A percentile compares a stretch with the other conserved stretches of the same genome.
phyloP scores from a whole-genome alignment of 1,140 invertebrate genomes.

The Bombus vancouverensis region DNA sequence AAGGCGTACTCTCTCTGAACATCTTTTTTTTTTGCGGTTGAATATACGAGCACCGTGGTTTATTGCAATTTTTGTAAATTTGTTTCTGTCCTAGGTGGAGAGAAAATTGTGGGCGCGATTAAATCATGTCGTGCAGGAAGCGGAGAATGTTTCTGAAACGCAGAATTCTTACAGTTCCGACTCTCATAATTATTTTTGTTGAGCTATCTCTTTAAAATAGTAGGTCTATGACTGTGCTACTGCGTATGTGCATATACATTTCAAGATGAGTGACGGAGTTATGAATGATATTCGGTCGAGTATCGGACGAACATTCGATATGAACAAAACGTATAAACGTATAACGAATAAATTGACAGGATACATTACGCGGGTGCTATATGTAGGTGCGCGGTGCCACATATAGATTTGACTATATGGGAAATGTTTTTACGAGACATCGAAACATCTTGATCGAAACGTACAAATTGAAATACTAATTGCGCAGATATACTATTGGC shows the following conservation, averaged over 20 bases:
- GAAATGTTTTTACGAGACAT: no score
- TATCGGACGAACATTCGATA: no score
- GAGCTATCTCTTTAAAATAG: not conserved
- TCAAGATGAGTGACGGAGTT: not conserved
- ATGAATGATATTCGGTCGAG: not conserved
- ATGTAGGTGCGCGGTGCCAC: no score
- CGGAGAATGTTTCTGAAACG: not conserved
- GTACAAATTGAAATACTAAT: no score
- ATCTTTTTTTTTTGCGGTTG: not conserved
- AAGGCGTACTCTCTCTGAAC: not conserved
- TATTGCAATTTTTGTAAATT: slow-evolving; percentile 13
- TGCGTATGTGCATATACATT: not conserved
- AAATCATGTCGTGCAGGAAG: no score
- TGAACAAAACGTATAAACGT: accelerated
- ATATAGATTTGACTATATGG: no score
- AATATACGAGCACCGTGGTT: not conserved
- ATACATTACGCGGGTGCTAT: no score
- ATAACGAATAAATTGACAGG: no score
- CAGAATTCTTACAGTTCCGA: not conserved
- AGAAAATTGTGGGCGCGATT: not conserved
- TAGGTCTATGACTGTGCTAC: no score
- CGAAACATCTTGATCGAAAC: no score
- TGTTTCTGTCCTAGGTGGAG: not conserved
- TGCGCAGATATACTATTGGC: no score
- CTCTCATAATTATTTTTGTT: not conserved